phyloP scores from a whole-genome alignment of 1,140 invertebrate species.

The Eupristina koningsbergeri region DNA sequence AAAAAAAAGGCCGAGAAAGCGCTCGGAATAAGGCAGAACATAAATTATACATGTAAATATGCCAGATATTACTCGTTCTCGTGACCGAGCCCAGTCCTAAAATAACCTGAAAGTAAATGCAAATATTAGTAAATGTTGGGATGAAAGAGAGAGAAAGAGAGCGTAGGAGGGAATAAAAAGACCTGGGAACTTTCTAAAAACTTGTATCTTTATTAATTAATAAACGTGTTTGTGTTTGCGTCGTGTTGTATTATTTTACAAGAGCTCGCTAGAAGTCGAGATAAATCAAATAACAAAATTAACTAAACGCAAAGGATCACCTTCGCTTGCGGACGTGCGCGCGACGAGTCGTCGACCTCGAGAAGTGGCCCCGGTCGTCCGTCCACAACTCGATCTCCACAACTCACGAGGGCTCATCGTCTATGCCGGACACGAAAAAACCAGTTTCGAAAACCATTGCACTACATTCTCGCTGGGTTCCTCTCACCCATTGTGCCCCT shows the following conservation, averaged over 20 bases:
- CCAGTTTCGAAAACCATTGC: slow-evolving; percentile 26
- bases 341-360: slow-evolving; percentile 24
- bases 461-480: neutral
- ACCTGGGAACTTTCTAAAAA: slow-evolving; percentile 67
- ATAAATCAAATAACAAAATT: slow-evolving; percentile 74
- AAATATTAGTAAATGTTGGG: neutral
- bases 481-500: neutral
- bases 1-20: neutral
- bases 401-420: slow-evolving; percentile 6
- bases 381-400: neutral
- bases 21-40: neutral
- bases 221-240: slow-evolving; percentile 70
- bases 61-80: neutral
- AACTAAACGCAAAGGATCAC: slow-evolving; percentile 70
- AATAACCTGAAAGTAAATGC: neutral
- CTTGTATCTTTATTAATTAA: slow-evolving; percentile 74
- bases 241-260: slow-evolving; percentile 72
- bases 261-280: slow-evolving; percentile 67
- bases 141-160: neutral
- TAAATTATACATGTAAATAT: neutral
- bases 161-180: slow-evolving; percentile 47
- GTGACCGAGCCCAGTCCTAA: neutral
- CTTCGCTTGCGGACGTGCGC: slow-evolving; percentile 56
- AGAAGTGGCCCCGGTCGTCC: neutral
- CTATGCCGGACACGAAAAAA: slow-evolving; percentile 37